Base-by-base conservation (phyloP, 30 jellyfish, hydroid and myxozoan genomes). In the Chironex yamaguchii region DNA sequence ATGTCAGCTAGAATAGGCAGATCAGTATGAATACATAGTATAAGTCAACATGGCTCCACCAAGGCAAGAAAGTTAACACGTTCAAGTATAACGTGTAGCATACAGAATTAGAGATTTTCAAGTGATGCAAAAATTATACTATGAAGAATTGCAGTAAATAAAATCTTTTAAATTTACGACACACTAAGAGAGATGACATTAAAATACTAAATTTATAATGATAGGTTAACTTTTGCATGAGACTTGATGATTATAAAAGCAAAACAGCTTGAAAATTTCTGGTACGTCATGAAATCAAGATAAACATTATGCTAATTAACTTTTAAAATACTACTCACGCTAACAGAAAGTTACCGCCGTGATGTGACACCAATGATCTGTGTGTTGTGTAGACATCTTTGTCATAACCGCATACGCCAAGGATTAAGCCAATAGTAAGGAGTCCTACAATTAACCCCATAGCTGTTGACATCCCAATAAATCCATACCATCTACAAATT, bases 261-360 rank as follows among this genome's bases (percentile, higher is more conserved):
- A n/a, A n/a, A n/a, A n/a, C n/a, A n/a, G n/a, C n/a, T n/a, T n/a
- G n/a, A n/a, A n/a, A n/a, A n/a, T n/a, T n/a, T n/a, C n/a, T n/a
- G n/a, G n/a, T n/a, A n/a, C n/a, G n/a, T n/a, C n/a, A n/a, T 6
- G 17, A 42, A 42, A 42, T 17, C 58, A 42, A 9, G 17, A 42
- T 17, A 42, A 42, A 42, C 9, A 42, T 6, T 42, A 6, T 17
- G 13, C 9, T 42, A 6, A 42, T 17, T 42, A 6, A 6, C 9
- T 42, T 17, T 51, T 22, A 0, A 33, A 17, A 27, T 2, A 49
- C 4, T 33, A 81, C 98, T 51, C 68, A 92, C 98, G 98, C 96
- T 97, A 92, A 86, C 14, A 92, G 71, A 51, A 88, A 79, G 36
- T 86, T 86, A 21, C 98, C 98, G 17, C 97, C 97, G 77, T 90